phyloP scores from a whole-genome alignment of 2,888 invertebrate genomes.

The Willowsia nigromaculata region DNA sequence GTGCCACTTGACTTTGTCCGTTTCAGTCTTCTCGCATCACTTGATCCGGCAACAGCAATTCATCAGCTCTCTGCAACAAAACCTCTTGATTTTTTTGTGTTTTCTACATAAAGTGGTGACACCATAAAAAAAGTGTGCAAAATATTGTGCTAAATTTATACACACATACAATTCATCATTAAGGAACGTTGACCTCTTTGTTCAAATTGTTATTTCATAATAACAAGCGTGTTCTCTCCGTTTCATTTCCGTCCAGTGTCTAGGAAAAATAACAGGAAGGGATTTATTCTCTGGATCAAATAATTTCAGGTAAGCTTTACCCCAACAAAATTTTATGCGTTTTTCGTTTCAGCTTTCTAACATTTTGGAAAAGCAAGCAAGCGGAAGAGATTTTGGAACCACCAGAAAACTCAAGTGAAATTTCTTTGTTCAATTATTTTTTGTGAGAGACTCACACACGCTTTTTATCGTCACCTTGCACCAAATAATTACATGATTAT shows the following conservation, averaged over 20 bases:
- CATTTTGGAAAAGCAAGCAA: not conserved
- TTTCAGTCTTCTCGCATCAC: not conserved
- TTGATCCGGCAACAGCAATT: not conserved
- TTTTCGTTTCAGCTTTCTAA: not conserved
- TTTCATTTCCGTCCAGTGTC: not conserved
- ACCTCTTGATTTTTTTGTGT: not conserved
- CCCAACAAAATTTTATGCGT: not conserved
- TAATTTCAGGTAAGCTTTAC: not conserved
- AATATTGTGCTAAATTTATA: not conserved
- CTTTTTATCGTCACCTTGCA: constrained; percentile 5
- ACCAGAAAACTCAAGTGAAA: too few species aligned
- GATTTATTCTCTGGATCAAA: constrained; percentile 17
- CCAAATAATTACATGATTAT: not conserved
- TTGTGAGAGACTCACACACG: too few species aligned
- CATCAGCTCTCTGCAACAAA: too few species aligned
- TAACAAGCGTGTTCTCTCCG: not conserved
- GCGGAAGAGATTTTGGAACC: too few species aligned
- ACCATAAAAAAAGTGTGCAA: not conserved
- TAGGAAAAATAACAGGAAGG: constrained; percentile 17
- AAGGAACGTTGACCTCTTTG: constrained; percentile 22
- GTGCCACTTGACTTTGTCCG: constrained; percentile 47
- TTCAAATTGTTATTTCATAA: too few species aligned
- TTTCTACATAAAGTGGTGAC: not conserved
- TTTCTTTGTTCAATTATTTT: not conserved
- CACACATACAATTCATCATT: not conserved